Evolutionary conservation across 2,797 vertebrate species (phyloP).

Genomic region (Amblyraja radiata): DNA sequence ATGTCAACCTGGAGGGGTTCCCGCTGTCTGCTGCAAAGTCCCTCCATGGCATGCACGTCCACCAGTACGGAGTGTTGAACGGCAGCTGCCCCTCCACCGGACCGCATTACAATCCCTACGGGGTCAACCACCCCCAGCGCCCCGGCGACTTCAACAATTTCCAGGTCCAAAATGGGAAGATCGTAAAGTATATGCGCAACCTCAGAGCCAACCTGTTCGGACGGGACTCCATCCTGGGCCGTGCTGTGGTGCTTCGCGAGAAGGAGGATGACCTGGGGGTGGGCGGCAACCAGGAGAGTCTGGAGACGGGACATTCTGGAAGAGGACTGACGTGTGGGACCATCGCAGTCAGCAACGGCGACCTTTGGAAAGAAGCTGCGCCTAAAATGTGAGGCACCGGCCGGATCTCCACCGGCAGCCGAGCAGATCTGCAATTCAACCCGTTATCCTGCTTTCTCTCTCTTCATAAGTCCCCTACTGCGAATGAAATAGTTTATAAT

Average conservation of each 20-base stretch:
- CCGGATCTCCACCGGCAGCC: neutral
- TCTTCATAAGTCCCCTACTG: neutral
- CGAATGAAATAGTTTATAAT: neutral
- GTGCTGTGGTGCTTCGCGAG: neutral
- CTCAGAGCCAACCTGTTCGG: neutral
- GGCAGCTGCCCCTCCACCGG: neutral
- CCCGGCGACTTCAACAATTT: constrained; percentile 31
- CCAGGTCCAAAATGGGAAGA: neutral
- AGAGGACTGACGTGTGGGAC: neutral
- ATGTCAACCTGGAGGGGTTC: neutral
- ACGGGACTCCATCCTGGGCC: neutral
- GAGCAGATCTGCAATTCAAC: neutral
- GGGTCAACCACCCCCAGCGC: neutral
- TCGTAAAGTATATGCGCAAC: neutral
- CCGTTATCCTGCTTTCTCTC: neutral
- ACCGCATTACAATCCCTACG: neutral
- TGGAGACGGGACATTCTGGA: neutral
- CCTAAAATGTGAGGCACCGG: neutral
- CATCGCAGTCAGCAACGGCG: neutral
- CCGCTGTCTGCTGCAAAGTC: neutral
- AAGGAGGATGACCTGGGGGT: neutral
- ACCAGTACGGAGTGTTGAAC: neutral
- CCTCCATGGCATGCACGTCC: neutral
- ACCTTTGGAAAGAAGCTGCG: neutral
- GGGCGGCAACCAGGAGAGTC: neutral